These are phyloP conservation scores for Agrotis segetum DNA, from an alignment of 2,888 invertebrate genomes.

Conservation along the genomic window DNA sequence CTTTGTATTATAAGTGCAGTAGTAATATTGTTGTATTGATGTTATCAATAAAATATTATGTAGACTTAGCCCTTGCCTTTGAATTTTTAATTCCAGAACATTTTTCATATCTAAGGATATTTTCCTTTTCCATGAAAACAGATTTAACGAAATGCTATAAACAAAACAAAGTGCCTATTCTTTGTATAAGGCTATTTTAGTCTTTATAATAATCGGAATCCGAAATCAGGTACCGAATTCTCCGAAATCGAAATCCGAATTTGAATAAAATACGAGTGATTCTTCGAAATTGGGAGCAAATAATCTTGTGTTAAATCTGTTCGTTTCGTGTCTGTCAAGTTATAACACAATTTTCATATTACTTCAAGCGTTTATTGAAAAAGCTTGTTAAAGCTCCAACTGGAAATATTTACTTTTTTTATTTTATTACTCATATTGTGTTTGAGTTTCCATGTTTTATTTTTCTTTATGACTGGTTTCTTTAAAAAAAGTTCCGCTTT, in stretches of 20 bases:
- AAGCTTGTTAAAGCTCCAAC: slow-evolving; percentile 14
- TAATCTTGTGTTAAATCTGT: neutral
- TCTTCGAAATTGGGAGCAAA: slow-evolving; percentile 11
- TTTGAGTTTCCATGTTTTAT: neutral
- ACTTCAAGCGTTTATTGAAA: slow-evolving; percentile 22
- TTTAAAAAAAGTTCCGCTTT: neutral
- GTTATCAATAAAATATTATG: too few species aligned
- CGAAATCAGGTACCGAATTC: neutral
- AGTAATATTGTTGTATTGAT: too few species aligned
- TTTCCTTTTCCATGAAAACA: neutral
- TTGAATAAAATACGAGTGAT: slow-evolving; percentile 5
- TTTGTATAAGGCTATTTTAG: neutral
- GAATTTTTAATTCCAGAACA: too few species aligned
- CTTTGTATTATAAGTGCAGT: too few species aligned
- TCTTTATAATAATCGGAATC: neutral
- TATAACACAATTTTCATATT: slow-evolving; percentile 13
- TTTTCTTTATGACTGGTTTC: neutral
- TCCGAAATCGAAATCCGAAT: slow-evolving; percentile 5
- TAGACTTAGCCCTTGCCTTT: too few species aligned
- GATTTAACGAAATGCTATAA: neutral
- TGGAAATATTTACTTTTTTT: neutral
- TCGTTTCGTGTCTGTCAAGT: neutral
- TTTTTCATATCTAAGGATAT: too few species aligned
- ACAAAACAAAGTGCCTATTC: neutral
- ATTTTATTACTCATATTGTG: neutral